Conservation (phyloP, 2,888 invertebrate species). For the Orgyia antiqua region DNA sequence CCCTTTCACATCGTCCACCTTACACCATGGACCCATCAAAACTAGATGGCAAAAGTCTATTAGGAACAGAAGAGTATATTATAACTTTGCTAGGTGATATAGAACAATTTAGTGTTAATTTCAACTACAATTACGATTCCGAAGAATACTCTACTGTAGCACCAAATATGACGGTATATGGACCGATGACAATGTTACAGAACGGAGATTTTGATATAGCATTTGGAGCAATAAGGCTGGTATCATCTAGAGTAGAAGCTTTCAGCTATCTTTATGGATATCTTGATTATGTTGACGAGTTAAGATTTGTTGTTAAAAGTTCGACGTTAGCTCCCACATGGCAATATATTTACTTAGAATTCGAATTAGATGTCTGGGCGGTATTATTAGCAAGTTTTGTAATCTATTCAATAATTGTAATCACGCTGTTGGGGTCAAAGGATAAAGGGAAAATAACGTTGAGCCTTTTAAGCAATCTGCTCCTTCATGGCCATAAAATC, state of each 20-base stretch:
- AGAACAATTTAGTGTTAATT: constrained; percentile 16
- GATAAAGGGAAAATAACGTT: constrained; percentile 24
- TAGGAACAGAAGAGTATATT: constrained; percentile 22
- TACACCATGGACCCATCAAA: constrained; percentile 24
- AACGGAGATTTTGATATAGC: constrained; percentile 16
- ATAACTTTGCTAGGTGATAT: constrained; percentile 13
- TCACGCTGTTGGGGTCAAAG: constrained; percentile 10
- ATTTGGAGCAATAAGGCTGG: constrained; percentile 18
- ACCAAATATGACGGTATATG: constrained; percentile 6
- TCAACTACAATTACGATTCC: constrained; percentile 11
- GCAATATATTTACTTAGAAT: constrained; percentile 31
- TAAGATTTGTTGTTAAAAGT: constrained; percentile 29
- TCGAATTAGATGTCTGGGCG: constrained; percentile 30
- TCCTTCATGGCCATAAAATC: constrained; percentile 24
- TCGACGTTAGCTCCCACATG: constrained; percentile 20
- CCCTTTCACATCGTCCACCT: constrained; percentile 29
- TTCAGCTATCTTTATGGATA: constrained; percentile 25
- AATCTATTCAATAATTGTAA: constrained; percentile 21
- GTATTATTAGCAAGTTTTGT: constrained; percentile 21
- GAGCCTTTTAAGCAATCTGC: constrained; percentile 27
- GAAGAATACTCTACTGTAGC: constrained; percentile 9
- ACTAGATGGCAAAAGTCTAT: constrained; percentile 4
- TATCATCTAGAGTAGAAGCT: constrained; percentile 7
- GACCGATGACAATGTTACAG: constrained; percentile 14
- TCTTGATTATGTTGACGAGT: constrained; percentile 23